phyloP scores from a whole-genome alignment of 35 echinoderm and acorn worm genomes.

The Acanthaster planci region DNA sequence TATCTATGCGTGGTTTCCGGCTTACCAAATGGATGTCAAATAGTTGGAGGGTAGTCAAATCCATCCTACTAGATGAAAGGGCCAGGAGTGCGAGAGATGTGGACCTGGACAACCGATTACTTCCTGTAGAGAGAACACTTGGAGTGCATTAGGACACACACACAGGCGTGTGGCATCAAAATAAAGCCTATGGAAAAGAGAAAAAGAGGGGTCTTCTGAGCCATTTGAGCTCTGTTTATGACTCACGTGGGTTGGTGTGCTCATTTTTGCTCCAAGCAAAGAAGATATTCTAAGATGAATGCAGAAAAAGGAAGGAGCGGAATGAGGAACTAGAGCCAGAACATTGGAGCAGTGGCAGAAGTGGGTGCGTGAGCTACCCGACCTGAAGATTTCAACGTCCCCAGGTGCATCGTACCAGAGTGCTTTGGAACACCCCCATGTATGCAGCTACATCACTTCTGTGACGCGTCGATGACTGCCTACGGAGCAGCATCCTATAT shows the following conservation, averaged over 20 bases:
- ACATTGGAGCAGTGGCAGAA: slow-evolving; percentile 27
- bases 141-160: slow-evolving; percentile 59
- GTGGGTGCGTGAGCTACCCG: slow-evolving; percentile 36
- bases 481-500: slow-evolving; percentile 38
- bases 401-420: slow-evolving; percentile 30
- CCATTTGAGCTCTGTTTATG: slow-evolving; percentile 48
- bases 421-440: slow-evolving; percentile 5
- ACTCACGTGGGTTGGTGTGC: slow-evolving; percentile 41
- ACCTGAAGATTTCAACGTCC: slow-evolving; percentile 24
- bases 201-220: slow-evolving; percentile 45
- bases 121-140: slow-evolving; percentile 63
- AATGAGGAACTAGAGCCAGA: slow-evolving; percentile 44
- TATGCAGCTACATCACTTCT: slow-evolving; percentile 42
- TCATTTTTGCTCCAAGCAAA: slow-evolving; percentile 54
- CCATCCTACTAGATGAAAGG: slow-evolving; percentile 63
- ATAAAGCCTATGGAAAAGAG: slow-evolving; percentile 27
- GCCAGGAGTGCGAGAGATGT: slow-evolving; percentile 45
- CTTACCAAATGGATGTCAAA: slow-evolving; percentile 78
- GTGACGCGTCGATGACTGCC: slow-evolving; percentile 8
- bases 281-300: slow-evolving; percentile 46
- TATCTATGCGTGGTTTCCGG: slow-evolving; percentile 50
- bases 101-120: slow-evolving; percentile 38
- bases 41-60: slow-evolving; percentile 50
- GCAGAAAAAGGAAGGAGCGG: slow-evolving; percentile 44
- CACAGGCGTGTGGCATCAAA: slow-evolving; percentile 13